Conservation (phyloP, 2,113 vertebrate species). For the Phylloscopus trochiloides region DNA sequence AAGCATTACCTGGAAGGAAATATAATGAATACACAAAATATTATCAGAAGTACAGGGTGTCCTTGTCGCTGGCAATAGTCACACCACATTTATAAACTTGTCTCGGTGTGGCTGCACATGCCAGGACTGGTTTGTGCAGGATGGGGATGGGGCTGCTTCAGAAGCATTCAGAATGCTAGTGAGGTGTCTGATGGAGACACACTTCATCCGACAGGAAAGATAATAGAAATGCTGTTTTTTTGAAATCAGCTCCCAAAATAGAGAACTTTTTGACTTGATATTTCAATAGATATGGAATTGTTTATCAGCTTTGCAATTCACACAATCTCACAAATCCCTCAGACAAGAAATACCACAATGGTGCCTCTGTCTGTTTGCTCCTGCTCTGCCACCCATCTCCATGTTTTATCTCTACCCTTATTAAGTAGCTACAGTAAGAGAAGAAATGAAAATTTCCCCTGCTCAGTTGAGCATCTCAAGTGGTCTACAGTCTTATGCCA, state of each 20-base stretch:
- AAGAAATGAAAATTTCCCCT: background rate
- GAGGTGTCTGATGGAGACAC: background rate
- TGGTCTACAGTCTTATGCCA: background rate
- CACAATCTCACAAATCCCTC: rapidly evolving
- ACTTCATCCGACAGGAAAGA: background rate
- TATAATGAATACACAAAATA: background rate
- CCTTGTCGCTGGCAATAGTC: background rate
- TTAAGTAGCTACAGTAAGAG: background rate
- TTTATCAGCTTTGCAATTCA: background rate
- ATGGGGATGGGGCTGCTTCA: background rate
- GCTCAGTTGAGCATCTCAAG: background rate
- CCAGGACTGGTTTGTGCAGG: background rate
- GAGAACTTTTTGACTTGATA: conserved; percentile 16
- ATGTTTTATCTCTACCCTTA: background rate
- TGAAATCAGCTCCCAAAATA: background rate
- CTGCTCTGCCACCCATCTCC: background rate
- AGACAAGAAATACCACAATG: background rate
- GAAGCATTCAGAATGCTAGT: background rate
- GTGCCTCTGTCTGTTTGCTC: background rate
- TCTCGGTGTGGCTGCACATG: rapidly evolving
- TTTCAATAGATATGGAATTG: background rate
- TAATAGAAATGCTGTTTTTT: background rate
- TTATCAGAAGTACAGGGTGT: background rate
- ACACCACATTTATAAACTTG: background rate
- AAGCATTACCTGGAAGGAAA: background rate